Evolutionary conservation across 2,113 vertebrate genomes (phyloP), one percentile per base, ranked within the genome.

Genomic region (Alectura lathami): DNA sequence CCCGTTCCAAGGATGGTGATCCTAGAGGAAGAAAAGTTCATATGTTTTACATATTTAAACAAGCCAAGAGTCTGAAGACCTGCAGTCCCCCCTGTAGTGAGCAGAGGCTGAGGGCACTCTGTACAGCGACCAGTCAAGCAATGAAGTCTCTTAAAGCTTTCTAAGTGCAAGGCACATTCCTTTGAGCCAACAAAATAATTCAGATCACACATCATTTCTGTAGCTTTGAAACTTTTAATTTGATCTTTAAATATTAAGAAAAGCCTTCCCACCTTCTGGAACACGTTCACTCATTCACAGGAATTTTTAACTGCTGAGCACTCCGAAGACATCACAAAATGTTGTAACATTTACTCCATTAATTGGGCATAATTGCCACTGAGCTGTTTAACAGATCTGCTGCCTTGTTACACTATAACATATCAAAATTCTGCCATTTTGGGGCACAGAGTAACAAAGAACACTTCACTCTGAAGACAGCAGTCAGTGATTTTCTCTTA

Each of bases 1-100:
- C 99, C 98, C 0, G 99, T 99, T 42, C 99, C 99, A 56, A 99
- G 98, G 92, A 99, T 98, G 47, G 99, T 99, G 97, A 99, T 99
- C 86, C 99, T 99, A 94, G 9, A 29, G 53, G 48, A 38, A 29
- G 70, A 70, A 48, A 42, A 82, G 42, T 18, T 92, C 34, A 43
- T 26, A 8, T 26, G 11, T 43, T 89, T 75, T 50, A 54, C 62
- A n/a, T 50, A 57, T 56, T 83, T 73, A 77, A 66, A 67, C 36
- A 36, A n/a, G 51, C n/a, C 10, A 69, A 70, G 53, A 83, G n/a
- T 67, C 59, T 47, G 30, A 73, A 45, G 42, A 85, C 42, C 47
- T 80, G 77, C 80, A 81, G 64, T 83, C 84, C 80, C 83, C 88
- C 81, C 43, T 68, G 77, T 83, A 72, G 86, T 30, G 80, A 78